Base-by-base conservation (phyloP, 2,888 invertebrate genomes). In the Hipparchia semele region DNA sequence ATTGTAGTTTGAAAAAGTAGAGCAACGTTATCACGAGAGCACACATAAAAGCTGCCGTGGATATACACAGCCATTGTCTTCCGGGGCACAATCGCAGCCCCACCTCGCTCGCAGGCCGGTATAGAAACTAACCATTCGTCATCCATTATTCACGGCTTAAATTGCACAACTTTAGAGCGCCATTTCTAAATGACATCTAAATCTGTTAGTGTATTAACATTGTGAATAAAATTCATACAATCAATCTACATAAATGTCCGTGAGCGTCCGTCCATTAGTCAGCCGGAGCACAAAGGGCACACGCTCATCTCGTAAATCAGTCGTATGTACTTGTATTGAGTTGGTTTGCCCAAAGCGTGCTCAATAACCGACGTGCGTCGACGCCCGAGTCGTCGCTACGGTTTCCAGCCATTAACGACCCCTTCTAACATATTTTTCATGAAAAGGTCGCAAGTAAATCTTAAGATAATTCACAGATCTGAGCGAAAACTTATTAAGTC, bases 101-200 rank as follows among this genome's bases (percentile, higher is more conserved):
- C 88, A 90, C 91, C 91, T 90, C 87, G 78, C 71, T 78, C 82
- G 86, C 90, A 87, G 88, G 86, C 81, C 81, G 82, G 83, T 84
- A 90, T 88, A 88, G 89, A 91, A 89, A 87, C 89, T 84, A 83
- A 82, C 88, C 90, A 93, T 94, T 89, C 92, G 90, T 94, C 94
- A 93, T 92, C 90, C 90, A 92, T 94, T 94, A 94, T 94, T 87
- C 93, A 94, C 93, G 93, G 92, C 89, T 92, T 89, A 91, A 93
- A 94, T 94, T 94, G 93, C 92, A 90, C 93, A 94, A 94, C 90
- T 94, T 92, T 92, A 92, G 88, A 94, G 91, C 91, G 92, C 93
- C 91, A 93, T 94, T 93, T 92, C 92, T 91, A 94, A 94, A 93
- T 94, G 94, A 94, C 94, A 92, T 93, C 94, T 93, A 93, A 94